Evolutionary conservation across 2,797 vertebrate species (phyloP).

Genomic region (Coluber constrictor): DNA sequence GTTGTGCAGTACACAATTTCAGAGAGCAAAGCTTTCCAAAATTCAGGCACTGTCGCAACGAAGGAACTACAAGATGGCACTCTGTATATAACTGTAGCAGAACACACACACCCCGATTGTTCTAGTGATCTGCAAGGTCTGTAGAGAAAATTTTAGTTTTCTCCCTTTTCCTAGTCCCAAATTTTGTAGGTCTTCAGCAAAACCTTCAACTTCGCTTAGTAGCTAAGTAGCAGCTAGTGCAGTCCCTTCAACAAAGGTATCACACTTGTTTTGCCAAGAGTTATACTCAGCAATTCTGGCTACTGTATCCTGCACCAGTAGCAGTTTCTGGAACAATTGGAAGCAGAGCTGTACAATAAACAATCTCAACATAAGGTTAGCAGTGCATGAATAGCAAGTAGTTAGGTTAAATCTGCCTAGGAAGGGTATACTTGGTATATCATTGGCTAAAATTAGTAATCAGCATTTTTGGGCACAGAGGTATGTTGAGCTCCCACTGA

Average conservation of each 20-base stretch:
- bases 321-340: background rate
- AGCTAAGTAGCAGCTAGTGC: background rate
- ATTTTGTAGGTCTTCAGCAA: background rate
- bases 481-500: background rate
- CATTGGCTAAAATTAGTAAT: background rate
- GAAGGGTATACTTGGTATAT: background rate
- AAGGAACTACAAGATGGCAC: background rate
- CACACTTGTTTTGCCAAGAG: background rate
- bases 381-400: background rate
- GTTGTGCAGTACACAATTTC: background rate
- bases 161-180: background rate
- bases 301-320: background rate
- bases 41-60: background rate
- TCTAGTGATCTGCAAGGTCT: background rate
- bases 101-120: background rate
- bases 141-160: background rate
- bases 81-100: background rate
- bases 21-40: background rate
- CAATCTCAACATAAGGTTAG: background rate
- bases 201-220: background rate
- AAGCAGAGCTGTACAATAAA: background rate
- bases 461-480: background rate
- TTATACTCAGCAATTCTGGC: background rate
- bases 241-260: background rate
- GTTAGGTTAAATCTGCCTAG: background rate